These are phyloP conservation scores for Ctenodactylus gundi DNA, from an alignment of 2,113 vertebrate genomes.

Conservation along the genomic window DNA sequence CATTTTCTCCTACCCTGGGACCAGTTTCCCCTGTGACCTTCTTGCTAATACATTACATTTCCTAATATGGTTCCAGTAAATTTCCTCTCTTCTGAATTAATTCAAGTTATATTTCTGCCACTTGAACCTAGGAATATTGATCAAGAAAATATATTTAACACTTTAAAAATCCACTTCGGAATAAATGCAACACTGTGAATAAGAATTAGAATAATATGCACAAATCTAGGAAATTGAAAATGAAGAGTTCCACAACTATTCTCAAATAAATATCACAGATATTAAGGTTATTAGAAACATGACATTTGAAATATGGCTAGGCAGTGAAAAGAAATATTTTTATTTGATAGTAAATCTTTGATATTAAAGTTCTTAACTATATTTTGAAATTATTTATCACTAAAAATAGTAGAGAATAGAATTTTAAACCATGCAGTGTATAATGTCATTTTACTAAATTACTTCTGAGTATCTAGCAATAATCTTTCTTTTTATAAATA, in stretches of 20 bases:
- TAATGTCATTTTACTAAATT: slow-evolving; percentile 24
- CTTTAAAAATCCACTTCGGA: background rate
- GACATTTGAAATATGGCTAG: background rate
- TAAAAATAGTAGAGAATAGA: slow-evolving; percentile 35
- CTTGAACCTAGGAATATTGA: background rate
- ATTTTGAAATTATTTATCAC: background rate
- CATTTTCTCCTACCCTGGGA: background rate
- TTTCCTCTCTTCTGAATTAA: background rate
- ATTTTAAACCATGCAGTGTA: background rate
- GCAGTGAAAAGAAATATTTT: slow-evolving; percentile 6
- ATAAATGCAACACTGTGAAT: slow-evolving; percentile 6
- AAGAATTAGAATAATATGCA: slow-evolving; percentile 21
- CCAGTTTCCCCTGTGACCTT: background rate
- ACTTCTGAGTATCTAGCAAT: background rate
- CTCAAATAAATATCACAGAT: slow-evolving; percentile 35
- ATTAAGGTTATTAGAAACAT: slow-evolving; percentile 32
- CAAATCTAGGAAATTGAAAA: slow-evolving; percentile 37
- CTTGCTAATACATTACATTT: background rate
- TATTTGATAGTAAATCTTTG: slow-evolving; percentile 43
- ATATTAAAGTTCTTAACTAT: background rate
- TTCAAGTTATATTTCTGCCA: background rate
- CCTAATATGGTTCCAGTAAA: background rate
- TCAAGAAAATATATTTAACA: slow-evolving; percentile 40
- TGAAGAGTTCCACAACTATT: background rate
- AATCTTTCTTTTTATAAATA: background rate